Base-by-base conservation (phyloP, 2,888 invertebrate genomes). In the Gastracanthus pulcherrimus region DNA sequence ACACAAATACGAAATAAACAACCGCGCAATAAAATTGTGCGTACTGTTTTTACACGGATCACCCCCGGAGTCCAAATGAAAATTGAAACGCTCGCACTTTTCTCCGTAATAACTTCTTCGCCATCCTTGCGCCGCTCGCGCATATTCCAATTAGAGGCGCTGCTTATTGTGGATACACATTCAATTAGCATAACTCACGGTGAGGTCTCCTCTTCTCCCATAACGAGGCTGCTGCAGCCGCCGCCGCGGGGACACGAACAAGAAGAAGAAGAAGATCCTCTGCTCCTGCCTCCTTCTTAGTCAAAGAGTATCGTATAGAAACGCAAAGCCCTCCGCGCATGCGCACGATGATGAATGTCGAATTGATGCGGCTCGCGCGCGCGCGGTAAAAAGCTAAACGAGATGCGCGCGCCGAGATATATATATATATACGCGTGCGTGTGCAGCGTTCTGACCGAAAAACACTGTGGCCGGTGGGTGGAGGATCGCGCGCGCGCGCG, bases 151-250 rank as follows among this genome's bases (percentile, higher is more conserved):
- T 89, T 89, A 87, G 86, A 86, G 82, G 80, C 83, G 34, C 58
- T 81, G 85, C 66, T 75, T 31, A 66, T 76, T 71, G 71, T 75
- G 71, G 13, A 86, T 87, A 86, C n/a, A n/a, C 84, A 87, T 89
- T 89, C 88, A 89, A 89, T 89, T 89, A 89, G 87, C 89, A 89
- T 89, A 89, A 89, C 89, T 89, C 89, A 87, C 86, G 85, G 82
- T 85, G 82, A 80, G 80, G 84, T 84, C 78, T 45, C 13, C 26
- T 7, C 41, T 6, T 16, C 29, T 45, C 29, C 16, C 31, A 72
- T 81, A 81, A 81, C 81, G 72, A 81, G 76, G 48, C 64, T 16
- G 36, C 31, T 48, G 48, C 58, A 16, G 29, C 16, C 19, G 2
- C 4, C 48, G 66, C 66, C 23, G 26, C 55, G n/a, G n/a, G n/a